phyloP scores from a whole-genome alignment of 23 tunicate species.

The Halocynthia aurantium region DNA sequence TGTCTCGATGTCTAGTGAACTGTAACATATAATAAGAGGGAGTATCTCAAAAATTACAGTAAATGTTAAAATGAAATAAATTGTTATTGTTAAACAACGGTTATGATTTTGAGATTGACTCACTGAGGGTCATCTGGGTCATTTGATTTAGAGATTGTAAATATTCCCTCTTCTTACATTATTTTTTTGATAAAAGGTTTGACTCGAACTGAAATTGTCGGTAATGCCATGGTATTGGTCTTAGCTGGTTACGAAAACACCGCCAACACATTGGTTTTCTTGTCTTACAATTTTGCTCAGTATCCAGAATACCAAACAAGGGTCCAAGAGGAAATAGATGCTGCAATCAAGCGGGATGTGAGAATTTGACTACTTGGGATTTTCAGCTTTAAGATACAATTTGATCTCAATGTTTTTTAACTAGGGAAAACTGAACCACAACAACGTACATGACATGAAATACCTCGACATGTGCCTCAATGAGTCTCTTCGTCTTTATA shows the following conservation, averaged over 20 bases:
- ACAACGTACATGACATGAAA: conserved; percentile 44
- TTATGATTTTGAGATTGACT: too few relatives aligned
- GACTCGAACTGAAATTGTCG: conserved; percentile 43
- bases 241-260: conserved; percentile 69
- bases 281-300: conserved; percentile 51
- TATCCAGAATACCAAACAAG: conserved; percentile 38
- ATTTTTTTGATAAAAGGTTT: conserved; percentile 17
- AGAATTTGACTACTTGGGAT: not conserved
- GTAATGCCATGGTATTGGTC: conserved; percentile 44
- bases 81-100: too few relatives aligned
- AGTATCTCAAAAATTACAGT: too few relatives aligned
- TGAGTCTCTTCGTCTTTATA: conserved; percentile 58
- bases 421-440: conserved; percentile 38
- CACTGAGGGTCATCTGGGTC: too few relatives aligned
- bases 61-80: too few relatives aligned
- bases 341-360: conserved; percentile 36
- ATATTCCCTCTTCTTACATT: too few relatives aligned
- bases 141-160: too few relatives aligned
- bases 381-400: too few relatives aligned
- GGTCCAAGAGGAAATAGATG: conserved; percentile 39
- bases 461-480: conserved; percentile 66
- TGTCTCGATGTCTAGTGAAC: too few relatives aligned
- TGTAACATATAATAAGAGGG: too few relatives aligned
- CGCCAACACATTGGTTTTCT: conserved; percentile 30
- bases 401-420: too few relatives aligned